A percentile compares a stretch with the other conserved stretches of the same genome.
Evolutionary conservation across 2,888 invertebrate genomes (phyloP).

Genomic region (Lydus trimaculatus): DNA sequence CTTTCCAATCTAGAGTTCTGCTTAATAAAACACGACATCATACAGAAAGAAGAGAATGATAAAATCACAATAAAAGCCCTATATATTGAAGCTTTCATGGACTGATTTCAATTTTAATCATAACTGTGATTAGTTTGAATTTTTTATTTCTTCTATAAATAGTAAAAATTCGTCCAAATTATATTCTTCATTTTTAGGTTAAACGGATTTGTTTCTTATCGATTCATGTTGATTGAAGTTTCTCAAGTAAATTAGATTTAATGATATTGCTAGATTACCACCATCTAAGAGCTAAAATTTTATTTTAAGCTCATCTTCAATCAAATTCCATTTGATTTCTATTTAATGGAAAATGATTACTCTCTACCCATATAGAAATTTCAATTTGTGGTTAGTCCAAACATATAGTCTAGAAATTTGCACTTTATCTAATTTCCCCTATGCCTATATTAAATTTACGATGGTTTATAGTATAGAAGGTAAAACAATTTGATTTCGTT

Average conservation of each 20-base stretch:
- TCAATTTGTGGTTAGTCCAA: not conserved
- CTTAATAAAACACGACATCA: constrained; percentile 12
- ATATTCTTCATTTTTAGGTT: not conserved
- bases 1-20: not conserved
- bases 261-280: not conserved
- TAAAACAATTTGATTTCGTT: not conserved
- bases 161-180: not conserved
- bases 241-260: not conserved
- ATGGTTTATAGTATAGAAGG: not conserved
- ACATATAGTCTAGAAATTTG: not conserved
- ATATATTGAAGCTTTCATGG: constrained; percentile 5
- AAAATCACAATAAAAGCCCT: constrained; percentile 9
- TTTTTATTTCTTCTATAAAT: not conserved
- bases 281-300: not conserved
- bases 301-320: not conserved
- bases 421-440: not conserved
- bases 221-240: not conserved
- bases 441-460: not conserved
- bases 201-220: not conserved
- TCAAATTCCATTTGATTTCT: not conserved
- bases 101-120: constrained; percentile 12
- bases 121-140: not conserved
- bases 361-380: not conserved
- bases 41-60: not conserved
- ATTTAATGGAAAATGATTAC: not conserved